These are phyloP conservation scores for Psilanteris sp. DNA, from an alignment of 1,140 invertebrate genomes.

Conservation along the genomic window DNA sequence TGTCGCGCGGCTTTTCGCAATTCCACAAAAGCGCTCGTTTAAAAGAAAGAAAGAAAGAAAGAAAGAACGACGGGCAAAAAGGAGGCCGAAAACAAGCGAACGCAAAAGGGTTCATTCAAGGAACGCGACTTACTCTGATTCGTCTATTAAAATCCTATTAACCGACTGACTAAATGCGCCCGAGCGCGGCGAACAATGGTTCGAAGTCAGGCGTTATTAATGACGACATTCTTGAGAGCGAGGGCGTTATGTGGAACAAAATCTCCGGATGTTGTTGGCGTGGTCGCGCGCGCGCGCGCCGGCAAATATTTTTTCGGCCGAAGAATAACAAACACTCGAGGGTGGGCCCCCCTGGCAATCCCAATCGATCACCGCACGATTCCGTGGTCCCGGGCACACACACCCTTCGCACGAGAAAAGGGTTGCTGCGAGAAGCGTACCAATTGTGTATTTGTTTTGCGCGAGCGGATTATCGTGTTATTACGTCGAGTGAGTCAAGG, in stretches of 20 bases:
- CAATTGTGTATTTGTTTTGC: constrained; percentile 64
- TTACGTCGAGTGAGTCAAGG: constrained; percentile 57
- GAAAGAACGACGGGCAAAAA: too few species aligned
- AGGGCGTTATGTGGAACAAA: constrained; percentile 3
- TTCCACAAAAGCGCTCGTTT: constrained; percentile 40
- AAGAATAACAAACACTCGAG: constrained; percentile 61
- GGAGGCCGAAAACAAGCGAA: too few species aligned
- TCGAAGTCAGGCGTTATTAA: too few species aligned
- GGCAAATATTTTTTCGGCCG: constrained; percentile 53
- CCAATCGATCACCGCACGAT: constrained; percentile 54
- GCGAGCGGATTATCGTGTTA: constrained; percentile 63
- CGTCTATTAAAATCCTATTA: constrained; percentile 1
- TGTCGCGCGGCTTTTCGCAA: constrained; percentile 34
- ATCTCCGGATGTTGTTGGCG: constrained; percentile 46
- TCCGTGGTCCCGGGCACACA: constrained; percentile 21
- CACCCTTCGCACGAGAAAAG: constrained; percentile 55
- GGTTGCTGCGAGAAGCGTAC: constrained; percentile 40
- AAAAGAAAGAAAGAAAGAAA: too few species aligned
- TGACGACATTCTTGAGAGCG: background rate
- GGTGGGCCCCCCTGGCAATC: constrained; percentile 68
- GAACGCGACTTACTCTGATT: constrained; percentile 1
- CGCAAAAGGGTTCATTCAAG: too few species aligned
- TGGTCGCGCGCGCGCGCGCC: too few species aligned
- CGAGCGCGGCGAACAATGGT: too few species aligned
- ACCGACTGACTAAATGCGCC: too few species aligned